Base-by-base conservation (phyloP, 2,797 vertebrate species). In the Huso huso region DNA sequence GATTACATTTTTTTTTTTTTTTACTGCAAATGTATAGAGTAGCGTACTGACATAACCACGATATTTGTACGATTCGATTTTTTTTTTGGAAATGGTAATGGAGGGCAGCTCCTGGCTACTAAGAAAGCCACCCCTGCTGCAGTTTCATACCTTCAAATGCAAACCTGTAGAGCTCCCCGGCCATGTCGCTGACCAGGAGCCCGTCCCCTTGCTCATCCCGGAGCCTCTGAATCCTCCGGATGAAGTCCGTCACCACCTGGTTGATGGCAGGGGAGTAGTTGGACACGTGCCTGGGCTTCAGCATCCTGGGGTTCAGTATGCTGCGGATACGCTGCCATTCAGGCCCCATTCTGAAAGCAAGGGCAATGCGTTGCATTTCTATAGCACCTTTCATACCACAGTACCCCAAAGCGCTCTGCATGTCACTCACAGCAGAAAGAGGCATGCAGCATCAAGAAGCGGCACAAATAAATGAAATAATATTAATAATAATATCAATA, bases 151-250 rank as follows among this genome's bases (percentile, higher is more conserved):
- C 90, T 88, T 92, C 90, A 73, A 91, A 92, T 13, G 90, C 83
- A 71, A 91, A 92, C 62, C 87, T 91, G 81, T 92, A 92, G 70
- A 92, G 84, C 68, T 91, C 89, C 6, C 49, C 82, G 0, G 89
- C 82, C 66, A 92, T 7, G 69, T 90, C 77, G 7, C 83, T 69
- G 70, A 92, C 85, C 76, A 88, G 64, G 0, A 79, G 69, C 1
- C 81, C 86, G 12, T 70, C 65, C 2, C 82, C 86, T 1, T 18
- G 71, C 53, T 73, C 77, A 1, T 77, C 75, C 67, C 76, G 81
- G 67, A 91, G 78, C 80, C 77, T 74, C 50, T 58, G 71, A 66
- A 88, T 49, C 62, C 79, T 85, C n/a, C 70, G 0, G n/a, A 90
- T 73, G 74, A 91, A 91, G 78, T 92, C 90, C 0, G 79, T 81